Evolutionary conservation across 2,797 vertebrate genomes (phyloP), one percentile per base, ranked within the genome.

Genomic region (Myiothlypis chrysogaster): DNA sequence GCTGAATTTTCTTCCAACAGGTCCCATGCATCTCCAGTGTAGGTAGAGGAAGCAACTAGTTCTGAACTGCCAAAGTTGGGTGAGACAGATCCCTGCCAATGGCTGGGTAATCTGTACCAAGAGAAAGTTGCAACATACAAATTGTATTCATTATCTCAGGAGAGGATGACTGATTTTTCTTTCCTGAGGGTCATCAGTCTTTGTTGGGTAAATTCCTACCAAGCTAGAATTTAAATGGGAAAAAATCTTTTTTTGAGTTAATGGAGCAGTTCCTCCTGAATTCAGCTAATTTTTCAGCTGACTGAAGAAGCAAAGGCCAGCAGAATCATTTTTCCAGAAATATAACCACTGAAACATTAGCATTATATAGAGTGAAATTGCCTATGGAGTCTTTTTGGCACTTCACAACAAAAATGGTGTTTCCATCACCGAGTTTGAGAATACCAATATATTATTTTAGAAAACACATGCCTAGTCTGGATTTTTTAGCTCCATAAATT

Each of bases 241-340:
- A 91, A 68, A 22, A 46, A 25, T 2, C 0, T 37, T 27, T 19
- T 32, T 49, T n/a, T 43, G 7, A 50, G 8, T 56, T 68, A 6
- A 43, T 28, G 19, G 39, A 68, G n/a, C 8, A 76, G 17, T 52
- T 57, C 4, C 2, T 56, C 14, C 16, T 14, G 70, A 61, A 71
- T 59, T 69, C 32, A 52, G 14, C 13, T 82, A 9, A 18, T 28
- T 89, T 86, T 76, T 70, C 18, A 70, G 34, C 14, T 72, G 22
- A 34, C 6, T 0, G 0, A 56, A 76, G 13, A 20, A 78, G 13
- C 6, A 41, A 18, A 32, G n/a, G 20, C 6, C 7, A 20, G 23
- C 8, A 75, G 23, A 64, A 80, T 56, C 15, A 57, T 6, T 86
- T 64, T 57, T 71, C 3, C 50, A 88, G n/a, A 71, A 88, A 20